phyloP scores from a whole-genome alignment of 2,113 vertebrate genomes.

The Pontoporia blainvillei region DNA sequence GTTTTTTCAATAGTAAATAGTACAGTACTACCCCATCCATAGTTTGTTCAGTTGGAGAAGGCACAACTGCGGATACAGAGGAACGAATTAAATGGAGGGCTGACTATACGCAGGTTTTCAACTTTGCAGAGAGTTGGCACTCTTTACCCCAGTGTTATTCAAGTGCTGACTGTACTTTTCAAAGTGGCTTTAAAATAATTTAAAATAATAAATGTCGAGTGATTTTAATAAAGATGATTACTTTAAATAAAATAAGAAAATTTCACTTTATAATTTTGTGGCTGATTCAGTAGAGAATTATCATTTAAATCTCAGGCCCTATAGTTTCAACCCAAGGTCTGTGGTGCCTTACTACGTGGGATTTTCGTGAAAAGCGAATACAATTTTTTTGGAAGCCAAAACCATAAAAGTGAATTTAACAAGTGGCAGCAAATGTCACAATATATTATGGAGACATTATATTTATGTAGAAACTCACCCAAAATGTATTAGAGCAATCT shows the following conservation, averaged over 20 bases:
- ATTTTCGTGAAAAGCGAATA: not conserved
- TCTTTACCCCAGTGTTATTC: not conserved
- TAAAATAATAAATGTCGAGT: not conserved
- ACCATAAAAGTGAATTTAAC: not conserved
- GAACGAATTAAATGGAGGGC: not conserved
- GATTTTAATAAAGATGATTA: not conserved
- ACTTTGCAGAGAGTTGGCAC: not conserved
- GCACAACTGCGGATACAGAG: not conserved
- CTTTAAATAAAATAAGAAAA: not conserved
- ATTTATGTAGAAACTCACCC: not conserved
- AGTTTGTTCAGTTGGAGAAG: not conserved
- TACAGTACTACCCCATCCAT: not conserved
- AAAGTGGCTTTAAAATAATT: conserved; percentile 24
- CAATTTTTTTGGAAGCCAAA: conserved; percentile 14
- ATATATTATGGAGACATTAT: not conserved
- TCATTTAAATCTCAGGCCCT: not conserved
- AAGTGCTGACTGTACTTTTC: not conserved
- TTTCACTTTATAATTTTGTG: conserved; percentile 2
- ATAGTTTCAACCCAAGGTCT: not conserved
- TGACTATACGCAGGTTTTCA: not conserved
- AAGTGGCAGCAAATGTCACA: conserved; percentile 31
- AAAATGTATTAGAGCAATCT: not conserved
- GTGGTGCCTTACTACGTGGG: not conserved
- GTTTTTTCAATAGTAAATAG: too few relatives aligned
- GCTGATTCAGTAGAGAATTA: not conserved